A percentile compares a stretch with the other conserved stretches of the same genome.
Conservation (phyloP, 2,888 invertebrate species). For the Amblyjoppa proteus region DNA sequence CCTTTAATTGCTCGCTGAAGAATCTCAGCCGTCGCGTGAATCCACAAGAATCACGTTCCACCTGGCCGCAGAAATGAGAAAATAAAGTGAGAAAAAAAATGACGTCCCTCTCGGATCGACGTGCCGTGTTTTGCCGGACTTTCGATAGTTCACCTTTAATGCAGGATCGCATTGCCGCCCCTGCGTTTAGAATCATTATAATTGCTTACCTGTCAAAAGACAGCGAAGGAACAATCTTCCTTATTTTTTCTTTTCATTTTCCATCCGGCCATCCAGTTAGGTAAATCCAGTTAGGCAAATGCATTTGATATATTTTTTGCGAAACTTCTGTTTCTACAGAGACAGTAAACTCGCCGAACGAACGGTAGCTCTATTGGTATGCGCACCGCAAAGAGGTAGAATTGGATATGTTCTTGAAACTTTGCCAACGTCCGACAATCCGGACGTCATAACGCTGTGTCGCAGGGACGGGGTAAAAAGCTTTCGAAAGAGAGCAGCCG, state of each 20-base stretch:
- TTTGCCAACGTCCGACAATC: constrained; percentile 33
- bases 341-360: neutral
- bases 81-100: neutral
- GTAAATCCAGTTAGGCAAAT: too few relatives aligned
- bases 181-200: too few relatives aligned
- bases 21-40: neutral
- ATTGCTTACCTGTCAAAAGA: too few relatives aligned
- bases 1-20: neutral
- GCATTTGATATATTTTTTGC: neutral
- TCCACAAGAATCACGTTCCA: neutral
- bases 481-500: neutral
- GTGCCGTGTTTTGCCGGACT: too few relatives aligned
- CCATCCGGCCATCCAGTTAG: too few relatives aligned
- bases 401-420: constrained; percentile 42
- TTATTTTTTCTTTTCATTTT: too few relatives aligned
- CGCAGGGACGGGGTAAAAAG: neutral
- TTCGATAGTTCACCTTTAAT: too few relatives aligned
- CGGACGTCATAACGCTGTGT: constrained; percentile 32
- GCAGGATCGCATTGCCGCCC: too few relatives aligned
- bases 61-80: neutral
- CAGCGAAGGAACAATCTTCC: too few relatives aligned
- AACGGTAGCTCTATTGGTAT: constrained; percentile 41
- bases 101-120: neutral
- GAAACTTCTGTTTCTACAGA: constrained; percentile 27
- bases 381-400: neutral